phyloP scores from a whole-genome alignment of 2,888 invertebrate genomes.

The Oxytorus armatus region DNA sequence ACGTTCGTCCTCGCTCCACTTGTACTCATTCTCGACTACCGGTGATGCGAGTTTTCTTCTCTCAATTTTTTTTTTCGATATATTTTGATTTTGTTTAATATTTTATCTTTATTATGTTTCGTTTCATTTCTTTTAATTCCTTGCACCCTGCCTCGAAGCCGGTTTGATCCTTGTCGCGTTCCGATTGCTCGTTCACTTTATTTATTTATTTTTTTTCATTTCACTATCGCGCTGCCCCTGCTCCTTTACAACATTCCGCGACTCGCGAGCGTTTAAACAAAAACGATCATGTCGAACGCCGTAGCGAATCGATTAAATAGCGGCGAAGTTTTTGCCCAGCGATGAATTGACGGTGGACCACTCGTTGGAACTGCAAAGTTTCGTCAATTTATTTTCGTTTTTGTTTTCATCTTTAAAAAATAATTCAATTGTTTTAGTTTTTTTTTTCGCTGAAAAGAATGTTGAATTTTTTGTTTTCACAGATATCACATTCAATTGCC shows the following conservation, averaged over 20 bases:
- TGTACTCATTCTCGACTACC: conserved; percentile 3
- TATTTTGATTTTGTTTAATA: conserved; percentile 19
- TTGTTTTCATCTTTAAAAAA: background rate
- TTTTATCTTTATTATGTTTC: conserved; percentile 30
- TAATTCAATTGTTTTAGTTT: background rate
- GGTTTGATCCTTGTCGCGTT: conserved; percentile 50
- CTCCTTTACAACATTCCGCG: conserved; percentile 45
- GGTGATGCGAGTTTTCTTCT: conserved; percentile 9
- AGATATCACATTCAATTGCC: conserved; percentile 87
- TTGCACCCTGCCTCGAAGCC: conserved; percentile 37
- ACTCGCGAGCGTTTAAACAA: conserved; percentile 31
- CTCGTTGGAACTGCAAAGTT: conserved; percentile 28
- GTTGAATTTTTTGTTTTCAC: conserved; percentile 69
- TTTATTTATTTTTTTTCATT: conserved; percentile 21
- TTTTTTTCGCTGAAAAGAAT: too few species aligned
- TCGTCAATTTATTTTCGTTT: background rate
- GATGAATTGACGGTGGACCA: too few species aligned
- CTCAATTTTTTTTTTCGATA: conserved; percentile 8
- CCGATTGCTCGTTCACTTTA: conserved; percentile 36
- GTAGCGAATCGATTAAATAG: conserved; percentile 15
- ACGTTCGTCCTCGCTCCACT: background rate
- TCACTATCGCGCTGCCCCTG: conserved; percentile 1
- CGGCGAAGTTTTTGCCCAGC: too few species aligned
- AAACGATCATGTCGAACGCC: conserved; percentile 11
- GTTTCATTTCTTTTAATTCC: conserved; percentile 46